Evolutionary conservation across 2,797 vertebrate genomes (phyloP).

Genomic region (Podargus strigoides): DNA sequence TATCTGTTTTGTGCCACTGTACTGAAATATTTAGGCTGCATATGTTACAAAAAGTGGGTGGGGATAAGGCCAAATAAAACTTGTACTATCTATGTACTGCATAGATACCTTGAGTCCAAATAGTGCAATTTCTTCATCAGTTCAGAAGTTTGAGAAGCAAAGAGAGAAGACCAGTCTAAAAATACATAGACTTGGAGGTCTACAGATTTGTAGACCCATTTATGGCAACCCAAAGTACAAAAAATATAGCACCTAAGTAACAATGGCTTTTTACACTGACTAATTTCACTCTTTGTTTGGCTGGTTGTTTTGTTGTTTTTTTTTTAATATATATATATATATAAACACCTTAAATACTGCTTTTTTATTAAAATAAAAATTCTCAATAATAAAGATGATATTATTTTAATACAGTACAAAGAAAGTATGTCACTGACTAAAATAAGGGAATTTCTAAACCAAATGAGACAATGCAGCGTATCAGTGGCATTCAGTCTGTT

Average conservation of each 20-base stretch:
- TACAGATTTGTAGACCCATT: not conserved
- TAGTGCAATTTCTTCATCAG: not conserved
- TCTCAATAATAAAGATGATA: not conserved
- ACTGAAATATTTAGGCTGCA: not conserved
- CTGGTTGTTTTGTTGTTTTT: accelerated
- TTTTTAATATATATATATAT: too few relatives aligned
- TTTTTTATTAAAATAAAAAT: not conserved
- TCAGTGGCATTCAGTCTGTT: not conserved
- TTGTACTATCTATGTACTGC: not conserved
- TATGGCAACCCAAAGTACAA: not conserved
- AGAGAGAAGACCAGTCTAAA: not conserved
- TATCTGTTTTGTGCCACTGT: not conserved
- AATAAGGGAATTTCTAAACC: not conserved
- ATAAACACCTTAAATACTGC: not conserved
- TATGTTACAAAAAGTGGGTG: not conserved
- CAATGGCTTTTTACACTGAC: not conserved
- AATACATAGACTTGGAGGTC: not conserved
- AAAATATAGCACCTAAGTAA: not conserved
- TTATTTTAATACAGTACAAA: not conserved
- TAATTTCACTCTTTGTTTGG: not conserved
- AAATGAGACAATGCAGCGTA: not conserved
- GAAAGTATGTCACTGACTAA: not conserved
- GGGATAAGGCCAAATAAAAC: not conserved
- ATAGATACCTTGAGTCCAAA: not conserved
- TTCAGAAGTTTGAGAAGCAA: not conserved